Evolutionary conservation across 2,113 vertebrate species (phyloP), one percentile per base, ranked within the genome.

Genomic region (Anser cygnoides): DNA sequence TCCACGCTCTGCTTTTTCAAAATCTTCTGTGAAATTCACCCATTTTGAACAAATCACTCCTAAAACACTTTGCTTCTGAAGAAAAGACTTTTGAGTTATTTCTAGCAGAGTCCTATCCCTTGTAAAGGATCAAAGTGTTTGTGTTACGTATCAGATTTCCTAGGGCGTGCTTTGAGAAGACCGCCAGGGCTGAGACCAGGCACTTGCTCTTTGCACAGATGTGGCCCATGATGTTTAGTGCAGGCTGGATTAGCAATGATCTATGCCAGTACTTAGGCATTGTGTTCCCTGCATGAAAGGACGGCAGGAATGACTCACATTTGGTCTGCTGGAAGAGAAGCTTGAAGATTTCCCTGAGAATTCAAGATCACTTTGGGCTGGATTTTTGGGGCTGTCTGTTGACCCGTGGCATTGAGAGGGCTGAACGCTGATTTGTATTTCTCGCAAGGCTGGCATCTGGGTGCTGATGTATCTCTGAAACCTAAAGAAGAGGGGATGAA

Each of bases 251-350:
- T 18, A 76, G 49, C 14, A 52, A 35, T 19, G 37, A 39, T 12
- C 21, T 57, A 55, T 83, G 71, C 8, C 44, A 74, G 67, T 70
- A 59, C 44, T 79, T 31, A n/a, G 79, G 17, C 15, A 13, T 17
- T 72, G 37, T 80, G 22, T 71, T 55, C 57, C 43, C 19, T 46
- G 18, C 19, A 61, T 29, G 33, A 62, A 52, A 74, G 28, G 6
- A 19, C 46, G n/a, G 20, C 43, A 43, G 86, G 20, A 93, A 71
- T 1, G 1, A 59, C 33, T 80, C 0, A 0, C 25, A 52, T 52
- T 52, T 80, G 18, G 44, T n/a, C 71, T 43, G 23, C 46, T 65
- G 76, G 19, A 79, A 52, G 46, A 52, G 20, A 65, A 80, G 15
- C 37, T 65, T 52, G 54, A 82, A 90, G 25, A 29, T 83, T 39